Evolutionary conservation across 2,797 vertebrate genomes (phyloP), one percentile per base, ranked within the genome.

Genomic region (Pseudomugil tenellus): DNA sequence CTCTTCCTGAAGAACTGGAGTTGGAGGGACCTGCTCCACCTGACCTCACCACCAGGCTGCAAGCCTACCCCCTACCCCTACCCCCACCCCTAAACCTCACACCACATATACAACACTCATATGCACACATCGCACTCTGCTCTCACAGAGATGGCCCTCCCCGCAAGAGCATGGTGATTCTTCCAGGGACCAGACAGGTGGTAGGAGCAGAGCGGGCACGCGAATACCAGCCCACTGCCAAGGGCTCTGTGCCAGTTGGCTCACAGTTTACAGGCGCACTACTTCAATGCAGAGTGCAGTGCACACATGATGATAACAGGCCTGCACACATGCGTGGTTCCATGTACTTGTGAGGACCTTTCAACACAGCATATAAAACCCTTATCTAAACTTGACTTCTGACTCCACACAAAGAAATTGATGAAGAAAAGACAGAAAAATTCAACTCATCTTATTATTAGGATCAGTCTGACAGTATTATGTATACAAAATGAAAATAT

Each of bases 171-270:
- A 63, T 25, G 29, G 75, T 87, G 87, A 92, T 87, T 91, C 90
- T 92, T 91, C 89, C 89, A 91, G 85, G 79, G 85, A 87, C 80
- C 85, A 92, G 93, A 93, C 93, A 95, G 94, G 94, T 95, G 93
- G 94, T 83, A 84, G 80, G 87, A 90, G 89, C 83, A 81, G 89
- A 91, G 84, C 67, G 79, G 91, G 90, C 89, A 87, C 72, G 73
- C 79, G 64, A 89, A 87, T 55, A 74, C 79, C 83, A 87, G 57
- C 70, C 63, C 72, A 60, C 70, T 87, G 90, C 93, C 92, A 93
- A 83, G 79, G 89, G 90, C 88, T 74, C 54, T 0, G 37, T 79
- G 92, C 92, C 93, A 94, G 86, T 84, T 94, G 93, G 92, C 92
- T 83, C 71, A 8, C 53, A 65, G 62, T 80, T 84, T 90, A 84